These are phyloP conservation scores for Ficedula albicollis DNA, from an alignment of 2,797 vertebrate species.

Conservation along the genomic window DNA sequence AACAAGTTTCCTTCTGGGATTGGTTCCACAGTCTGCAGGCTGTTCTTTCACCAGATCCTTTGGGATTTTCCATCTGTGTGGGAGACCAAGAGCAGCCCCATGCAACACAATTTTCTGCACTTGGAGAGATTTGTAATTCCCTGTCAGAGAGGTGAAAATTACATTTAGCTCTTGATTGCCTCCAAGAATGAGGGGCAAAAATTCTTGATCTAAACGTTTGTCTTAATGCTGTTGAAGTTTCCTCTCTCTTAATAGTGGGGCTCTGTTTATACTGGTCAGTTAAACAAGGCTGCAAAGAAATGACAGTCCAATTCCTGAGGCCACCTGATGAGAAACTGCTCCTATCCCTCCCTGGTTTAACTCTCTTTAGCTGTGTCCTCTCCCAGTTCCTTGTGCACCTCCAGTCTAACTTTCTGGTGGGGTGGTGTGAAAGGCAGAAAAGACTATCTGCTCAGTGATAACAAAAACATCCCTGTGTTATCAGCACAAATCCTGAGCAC, in stretches of 20 bases:
- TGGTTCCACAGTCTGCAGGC: conserved; percentile 16
- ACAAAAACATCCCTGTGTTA: neutral
- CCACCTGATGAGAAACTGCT: neutral
- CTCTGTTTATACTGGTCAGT: neutral
- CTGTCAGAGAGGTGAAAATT: conserved; percentile 45
- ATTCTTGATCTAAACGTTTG: neutral
- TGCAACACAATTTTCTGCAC: neutral
- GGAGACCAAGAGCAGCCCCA: neutral
- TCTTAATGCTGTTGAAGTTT: neutral
- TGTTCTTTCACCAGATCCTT: conserved; percentile 14
- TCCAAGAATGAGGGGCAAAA: conserved; percentile 1
- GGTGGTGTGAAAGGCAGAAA: neutral
- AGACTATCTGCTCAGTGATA: neutral
- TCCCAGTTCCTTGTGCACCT: neutral
- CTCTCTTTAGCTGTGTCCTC: neutral
- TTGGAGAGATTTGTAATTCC: conserved; percentile 25
- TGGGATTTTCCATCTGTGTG: conserved; percentile 35
- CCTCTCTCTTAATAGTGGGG: neutral
- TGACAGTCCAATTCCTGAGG: neutral
- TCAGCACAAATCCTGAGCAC: neutral
- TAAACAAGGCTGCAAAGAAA: neutral
- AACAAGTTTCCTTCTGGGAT: conserved; percentile 44
- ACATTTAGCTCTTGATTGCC: conserved; percentile 5
- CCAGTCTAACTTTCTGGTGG: neutral
- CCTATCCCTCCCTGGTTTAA: rapidly evolving